phyloP scores from a whole-genome alignment of 2,888 invertebrate genomes.

The Caenorhabditis sp. region DNA sequence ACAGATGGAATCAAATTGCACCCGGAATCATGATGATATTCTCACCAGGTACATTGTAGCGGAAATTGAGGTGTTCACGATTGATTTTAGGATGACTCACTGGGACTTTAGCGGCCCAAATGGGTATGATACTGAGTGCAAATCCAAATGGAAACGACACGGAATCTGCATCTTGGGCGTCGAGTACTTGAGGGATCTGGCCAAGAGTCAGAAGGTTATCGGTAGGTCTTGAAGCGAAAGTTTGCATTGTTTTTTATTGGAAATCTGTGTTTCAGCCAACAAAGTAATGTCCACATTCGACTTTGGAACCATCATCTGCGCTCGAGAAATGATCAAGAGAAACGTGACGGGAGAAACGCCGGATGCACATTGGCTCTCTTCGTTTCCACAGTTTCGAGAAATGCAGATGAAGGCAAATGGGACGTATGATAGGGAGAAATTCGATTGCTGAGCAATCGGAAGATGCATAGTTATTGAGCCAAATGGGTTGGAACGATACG shows the following conservation, averaged over 20 bases:
- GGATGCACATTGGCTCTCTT: constrained; percentile 22
- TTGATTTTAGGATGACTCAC: constrained; percentile 27
- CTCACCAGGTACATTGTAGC: constrained; percentile 50
- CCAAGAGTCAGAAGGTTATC: constrained; percentile 21
- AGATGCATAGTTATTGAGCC: neutral
- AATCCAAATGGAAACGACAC: constrained; percentile 55
- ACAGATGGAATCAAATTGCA: constrained; percentile 58
- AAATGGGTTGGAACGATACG: neutral
- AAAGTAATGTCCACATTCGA: constrained; percentile 51
- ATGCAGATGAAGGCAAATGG: constrained; percentile 48
- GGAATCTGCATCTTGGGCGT: constrained; percentile 55
- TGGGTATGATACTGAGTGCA: constrained; percentile 38
- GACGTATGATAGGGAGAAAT: constrained; percentile 42
- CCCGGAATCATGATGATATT: constrained; percentile 29
- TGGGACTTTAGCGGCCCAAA: constrained; percentile 50
- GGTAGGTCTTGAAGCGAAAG: constrained; percentile 22
- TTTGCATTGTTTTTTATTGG: neutral
- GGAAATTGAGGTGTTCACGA: neutral
- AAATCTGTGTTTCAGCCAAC: constrained; percentile 44
- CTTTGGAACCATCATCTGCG: constrained; percentile 53
- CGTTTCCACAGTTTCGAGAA: constrained; percentile 53
- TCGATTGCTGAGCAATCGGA: constrained; percentile 24
- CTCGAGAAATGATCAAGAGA: constrained; percentile 45
- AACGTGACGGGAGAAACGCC: constrained; percentile 23
- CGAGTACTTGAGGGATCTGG: constrained; percentile 38